Evolutionary conservation across 2,888 invertebrate genomes (phyloP), one percentile per base, ranked within the genome.

Genomic region (Athalia cordata): DNA sequence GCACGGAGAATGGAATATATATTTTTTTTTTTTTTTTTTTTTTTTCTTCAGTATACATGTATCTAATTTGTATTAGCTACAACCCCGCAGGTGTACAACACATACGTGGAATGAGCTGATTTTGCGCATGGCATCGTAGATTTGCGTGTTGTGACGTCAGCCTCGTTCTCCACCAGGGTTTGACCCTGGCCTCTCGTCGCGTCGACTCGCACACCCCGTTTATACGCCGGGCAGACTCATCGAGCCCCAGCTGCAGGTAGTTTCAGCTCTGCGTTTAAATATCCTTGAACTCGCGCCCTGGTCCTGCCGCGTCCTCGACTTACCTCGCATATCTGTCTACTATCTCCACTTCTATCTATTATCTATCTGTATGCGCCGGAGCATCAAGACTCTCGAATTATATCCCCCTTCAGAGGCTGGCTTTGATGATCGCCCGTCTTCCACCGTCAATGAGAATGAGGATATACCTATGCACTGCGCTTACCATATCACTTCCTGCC

Each of bases 161-260:
- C 64, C 62, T 59, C 6, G 67, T 59, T 75, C 68, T 77, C 78
- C 81, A 64, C 66, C 78, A 79, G 77, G 64, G 81, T 66, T 55
- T 78, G 82, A 83, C 85, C 85, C 78, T 85, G 85, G 79, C 85
- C 83, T 67, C 78, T 79, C 78, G 57, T 49, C 70, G 72, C 75
- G 29, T 61, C 68, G 66, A 57, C 13, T 78, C 52, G 76, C 62
- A 70, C 79, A 57, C 78, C 65, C 78, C 72, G 59, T 61, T 68
- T 68, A 7, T 52, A 29, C 43, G 29, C 29, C 29, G 29, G 29
- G 29, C 29, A 15, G 43, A 49, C 68, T 29, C 68, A 11, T 11
- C 68, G 68, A 68, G 68, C 29, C 67, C 55, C 68, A 68, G 68
- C 66, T 66, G 66, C 50, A 50, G 66, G 9, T 9, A 9, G 4